Base-by-base conservation (phyloP, 2,797 vertebrate genomes). In the Etheostoma nigrum region DNA sequence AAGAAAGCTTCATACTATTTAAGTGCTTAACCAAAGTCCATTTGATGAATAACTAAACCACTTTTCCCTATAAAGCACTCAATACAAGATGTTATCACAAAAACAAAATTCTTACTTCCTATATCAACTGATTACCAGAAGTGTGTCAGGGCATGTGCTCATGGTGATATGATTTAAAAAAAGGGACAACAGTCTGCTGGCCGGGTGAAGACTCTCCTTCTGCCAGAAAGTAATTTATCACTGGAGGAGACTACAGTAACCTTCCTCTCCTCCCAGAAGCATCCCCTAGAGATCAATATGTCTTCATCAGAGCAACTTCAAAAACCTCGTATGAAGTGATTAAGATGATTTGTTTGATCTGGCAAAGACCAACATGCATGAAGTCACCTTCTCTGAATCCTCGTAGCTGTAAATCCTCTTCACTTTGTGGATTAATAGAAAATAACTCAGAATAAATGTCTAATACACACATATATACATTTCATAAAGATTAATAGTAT, bases 271-370 rank as follows among this genome's bases (percentile, higher is more conserved):
- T 76, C 70, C 45, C 71, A 55, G 63, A 73, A 55, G 63, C 44
- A 18, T 54, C 62, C 81, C 61, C 80, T 23, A 4, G 83, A 83
- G 78, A 78, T 70, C 36, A 74, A 87, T 81, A 57, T 52, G 18
- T 87, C 84, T 85, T 74, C 68, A 84, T 84, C 52, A 59, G 66
- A 77, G 33, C 16, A 7, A 49, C 67, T 74, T 82, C 49, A 65
- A 68, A 79, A 65, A 71, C 19, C n/a, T 33, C 57, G 36, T 11
- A 47, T 67, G 23, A 65, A 51, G 72, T 49, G 5, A 67, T 67
- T 42, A 3, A 67, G 55, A 88, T 68, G 55, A 88, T 68, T 83
- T 66, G 79, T 82, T 75, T 30, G 0, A 21, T 47, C 15, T 73
- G 63, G 64, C 61, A 27, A 71, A 59, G 33, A 9, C 13, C 3